Conservation (phyloP, 2,113 vertebrate genomes). For the Sisor rabdophorus region DNA sequence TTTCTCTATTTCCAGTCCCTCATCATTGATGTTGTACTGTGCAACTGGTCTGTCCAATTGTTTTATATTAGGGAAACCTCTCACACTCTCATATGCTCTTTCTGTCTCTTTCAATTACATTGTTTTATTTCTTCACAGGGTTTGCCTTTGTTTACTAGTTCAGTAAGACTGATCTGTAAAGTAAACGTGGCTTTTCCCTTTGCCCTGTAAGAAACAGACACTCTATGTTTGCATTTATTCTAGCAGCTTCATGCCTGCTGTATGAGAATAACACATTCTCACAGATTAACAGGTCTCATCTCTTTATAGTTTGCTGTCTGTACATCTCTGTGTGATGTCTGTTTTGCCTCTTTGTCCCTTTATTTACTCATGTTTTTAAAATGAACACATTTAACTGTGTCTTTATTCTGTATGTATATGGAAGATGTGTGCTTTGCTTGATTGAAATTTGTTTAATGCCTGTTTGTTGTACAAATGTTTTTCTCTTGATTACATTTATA, state of each 20-base stretch:
- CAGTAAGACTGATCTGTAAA: conserved; percentile 9
- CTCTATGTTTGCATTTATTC: not conserved
- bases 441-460: not conserved
- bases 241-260: not conserved
- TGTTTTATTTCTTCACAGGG: conserved; percentile 25
- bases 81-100: not conserved
- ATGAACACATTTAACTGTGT: conserved; percentile 14
- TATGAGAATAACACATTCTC: conserved; percentile 10
- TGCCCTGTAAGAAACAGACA: conserved; percentile 12
- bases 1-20: conserved; percentile 8
- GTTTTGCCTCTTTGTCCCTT: not conserved
- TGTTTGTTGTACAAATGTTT: conserved; percentile 28
- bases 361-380: not conserved
- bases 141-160: conserved; percentile 24
- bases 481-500: conserved; percentile 5
- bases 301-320: conserved; percentile 7
- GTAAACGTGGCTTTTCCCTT: not conserved
- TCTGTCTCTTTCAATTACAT: not conserved
- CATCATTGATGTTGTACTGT: conserved; percentile 20
- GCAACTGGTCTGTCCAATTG: not conserved
- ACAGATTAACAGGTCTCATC: conserved; percentile 15
- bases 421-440: conserved; percentile 7
- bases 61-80: conserved; percentile 1
- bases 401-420: conserved; percentile 9
- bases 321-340: conserved; percentile 5